phyloP scores from a whole-genome alignment of 2,797 vertebrate genomes.

The Parotocinclus haroldoi region DNA sequence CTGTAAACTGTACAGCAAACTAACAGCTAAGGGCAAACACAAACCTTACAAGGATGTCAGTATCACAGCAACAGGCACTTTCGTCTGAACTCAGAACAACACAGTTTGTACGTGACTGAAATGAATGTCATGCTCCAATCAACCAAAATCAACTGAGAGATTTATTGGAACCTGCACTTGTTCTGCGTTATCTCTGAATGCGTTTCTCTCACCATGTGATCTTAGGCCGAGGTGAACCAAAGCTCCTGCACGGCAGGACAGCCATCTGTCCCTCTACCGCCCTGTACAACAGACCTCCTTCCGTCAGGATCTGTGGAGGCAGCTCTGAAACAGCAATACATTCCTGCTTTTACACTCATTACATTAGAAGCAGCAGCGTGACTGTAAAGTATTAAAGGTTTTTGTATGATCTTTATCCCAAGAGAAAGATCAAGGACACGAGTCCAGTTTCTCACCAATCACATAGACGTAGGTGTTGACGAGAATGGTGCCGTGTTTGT shows the following conservation, averaged over 20 bases:
- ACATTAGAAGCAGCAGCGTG: background rate
- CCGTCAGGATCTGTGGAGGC: conserved; percentile 80
- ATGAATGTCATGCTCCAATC: too few species aligned
- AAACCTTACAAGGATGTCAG: too few species aligned
- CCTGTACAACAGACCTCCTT: conserved; percentile 65
- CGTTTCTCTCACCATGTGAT: conserved; percentile 77
- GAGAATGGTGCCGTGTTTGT: conserved; percentile 79
- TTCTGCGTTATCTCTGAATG: too few species aligned
- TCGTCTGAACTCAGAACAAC: too few species aligned
- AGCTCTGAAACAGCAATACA: conserved; percentile 70
- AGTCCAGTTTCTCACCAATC: conserved; percentile 67
- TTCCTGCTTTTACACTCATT: background rate
- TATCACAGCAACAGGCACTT: too few species aligned
- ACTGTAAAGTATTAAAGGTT: background rate
- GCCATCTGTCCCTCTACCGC: conserved; percentile 73
- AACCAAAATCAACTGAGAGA: too few species aligned
- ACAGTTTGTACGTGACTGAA: too few species aligned
- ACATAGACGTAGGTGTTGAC: conserved; percentile 82
- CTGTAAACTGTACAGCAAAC: too few species aligned
- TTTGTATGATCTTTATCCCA: background rate
- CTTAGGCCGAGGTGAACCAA: conserved; percentile 83
- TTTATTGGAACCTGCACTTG: too few species aligned
- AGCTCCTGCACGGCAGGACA: conserved; percentile 78
- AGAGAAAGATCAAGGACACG: background rate
- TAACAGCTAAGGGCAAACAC: too few species aligned